Base-by-base conservation (phyloP, 1,140 invertebrate species). In the Sitodiplosis mosellana region DNA sequence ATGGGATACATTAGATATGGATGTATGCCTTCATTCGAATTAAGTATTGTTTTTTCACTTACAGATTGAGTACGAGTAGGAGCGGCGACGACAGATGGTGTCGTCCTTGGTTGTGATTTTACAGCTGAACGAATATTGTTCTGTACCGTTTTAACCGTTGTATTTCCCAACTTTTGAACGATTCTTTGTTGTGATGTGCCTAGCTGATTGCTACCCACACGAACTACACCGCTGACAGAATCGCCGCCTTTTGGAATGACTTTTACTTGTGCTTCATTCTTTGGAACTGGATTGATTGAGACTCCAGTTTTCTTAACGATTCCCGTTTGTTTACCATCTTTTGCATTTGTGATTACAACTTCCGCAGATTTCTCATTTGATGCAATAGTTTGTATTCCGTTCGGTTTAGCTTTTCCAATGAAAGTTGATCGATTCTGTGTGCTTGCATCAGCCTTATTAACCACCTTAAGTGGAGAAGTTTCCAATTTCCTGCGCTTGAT, bases 261-360 rank as follows among this genome's bases (percentile, higher is more conserved):
- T 12, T 18, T 17, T 3, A 33, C 27, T n/a, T 36, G 19, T 18
- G 34, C 38, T 20, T 46, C 49, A 37, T 47, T 33, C 42, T 36
- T 50, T 7, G 34, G 48, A 22, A 46, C 47, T 36, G 8, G 47
- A 43, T 21, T 43, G 2, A 33, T 21, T n/a, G 42, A 47, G 17
- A 52, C 51, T 51, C 49, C 59, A 8, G 61, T 57, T 20, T 64
- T 64, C 19, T 59, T 57, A 17, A 63, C 56, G 53, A 64, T 57
- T 8, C 61, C 61, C 2, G 61, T 53, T 38, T 56, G 57, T 6
- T 56, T 59, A 45, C 49, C 54, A 34, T 64, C 61, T 45, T 63
- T 56, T 6, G 59, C 60, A 36, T 63, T 55, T 6, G 59, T 64
- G 33, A 62, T 63, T 47, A 63, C 59, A 19, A 64, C 55, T 18